Percentiles rank a stretch among this genome's conserved stretches.
Conservation (phyloP, 1,140 invertebrate genomes). For the Bombus affinis region DNA sequence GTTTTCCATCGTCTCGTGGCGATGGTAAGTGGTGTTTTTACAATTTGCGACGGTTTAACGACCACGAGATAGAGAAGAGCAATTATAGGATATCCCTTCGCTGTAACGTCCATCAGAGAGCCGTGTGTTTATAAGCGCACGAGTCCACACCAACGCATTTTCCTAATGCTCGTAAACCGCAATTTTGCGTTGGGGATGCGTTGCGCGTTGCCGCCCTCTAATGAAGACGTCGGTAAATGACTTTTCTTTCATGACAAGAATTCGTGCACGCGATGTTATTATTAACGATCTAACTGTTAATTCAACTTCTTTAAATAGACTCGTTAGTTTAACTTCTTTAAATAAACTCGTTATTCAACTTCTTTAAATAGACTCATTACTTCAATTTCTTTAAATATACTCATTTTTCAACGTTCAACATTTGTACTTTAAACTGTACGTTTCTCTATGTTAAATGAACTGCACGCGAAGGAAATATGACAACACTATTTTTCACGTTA, state of each 20-base stretch:
- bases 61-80: slow-evolving; percentile 13
- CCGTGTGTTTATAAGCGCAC: slow-evolving; percentile 1
- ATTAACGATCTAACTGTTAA: not conserved
- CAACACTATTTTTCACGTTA: not conserved
- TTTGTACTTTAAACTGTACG: not conserved
- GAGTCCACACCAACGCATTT: slow-evolving; percentile 44
- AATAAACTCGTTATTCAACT: too few species aligned
- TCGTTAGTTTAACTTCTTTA: too few species aligned
- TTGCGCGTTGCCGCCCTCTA: slow-evolving; percentile 37
- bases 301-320: too few species aligned
- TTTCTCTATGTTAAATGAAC: not conserved
- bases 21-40: not conserved
- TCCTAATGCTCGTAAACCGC: slow-evolving; percentile 62
- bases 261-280: not conserved
- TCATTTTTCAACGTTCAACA: not conserved
- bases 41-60: slow-evolving; percentile 11
- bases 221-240: slow-evolving; percentile 65
- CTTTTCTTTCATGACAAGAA: slow-evolving; percentile 38
- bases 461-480: too few species aligned
- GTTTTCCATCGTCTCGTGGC: not conserved
- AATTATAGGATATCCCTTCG: not conserved
- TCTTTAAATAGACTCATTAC: too few species aligned
- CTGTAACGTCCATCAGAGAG: not conserved
- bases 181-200: slow-evolving; percentile 36
- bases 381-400: too few species aligned